Base-by-base conservation (phyloP, 2,888 invertebrate species). In the Xestoiulus laeticollis region DNA sequence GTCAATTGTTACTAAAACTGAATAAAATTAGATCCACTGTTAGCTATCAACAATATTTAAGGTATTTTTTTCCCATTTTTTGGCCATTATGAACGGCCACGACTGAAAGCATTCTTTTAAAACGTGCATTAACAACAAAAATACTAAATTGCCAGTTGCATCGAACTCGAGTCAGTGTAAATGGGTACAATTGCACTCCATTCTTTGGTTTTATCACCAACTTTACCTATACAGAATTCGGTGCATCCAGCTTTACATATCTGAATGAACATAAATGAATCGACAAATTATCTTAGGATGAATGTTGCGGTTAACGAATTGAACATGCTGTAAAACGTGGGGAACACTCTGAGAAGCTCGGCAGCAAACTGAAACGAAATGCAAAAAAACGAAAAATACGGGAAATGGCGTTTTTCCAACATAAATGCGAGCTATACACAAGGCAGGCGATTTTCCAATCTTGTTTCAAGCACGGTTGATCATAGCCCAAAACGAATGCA, bases 371-470 rank as follows among this genome's bases (percentile, higher is more conserved):
- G 78, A 3, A 78, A 78, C 1, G 12, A 14, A 78, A 30, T 30
- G 26, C 78, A 78, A 78, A 78, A 78, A 26, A 78, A 78, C 14
- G 30, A 78, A 78, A 68, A 78, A 78, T 14, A 78, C 4, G 26
- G 22, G 14, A 78, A 78, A 78, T 30, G 26, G 78, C 78, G 78
- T 78, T 78, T 22, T 78, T 78, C 22, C 78, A 78, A 78, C 78
- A 78, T 30, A 78, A 78, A 78, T 78, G 30, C 78, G 26, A 78
- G 30, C 78, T 78, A 78, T 78, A 22, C 78, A 78, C 78, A 78
- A 78, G 78, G 78, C 78, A 78, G 78, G 78, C 78, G 30, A 14
- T 78, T 78, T 30, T 78, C 78, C 30, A 14, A 4, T 6, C 10
- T 22, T 78, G 78, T 78, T 68, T 3, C 68, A 26, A 68, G 48